Evolutionary conservation across 2,888 invertebrate genomes (phyloP), one percentile per base, ranked within the genome.

Genomic region (Allolobophora icterica): DNA sequence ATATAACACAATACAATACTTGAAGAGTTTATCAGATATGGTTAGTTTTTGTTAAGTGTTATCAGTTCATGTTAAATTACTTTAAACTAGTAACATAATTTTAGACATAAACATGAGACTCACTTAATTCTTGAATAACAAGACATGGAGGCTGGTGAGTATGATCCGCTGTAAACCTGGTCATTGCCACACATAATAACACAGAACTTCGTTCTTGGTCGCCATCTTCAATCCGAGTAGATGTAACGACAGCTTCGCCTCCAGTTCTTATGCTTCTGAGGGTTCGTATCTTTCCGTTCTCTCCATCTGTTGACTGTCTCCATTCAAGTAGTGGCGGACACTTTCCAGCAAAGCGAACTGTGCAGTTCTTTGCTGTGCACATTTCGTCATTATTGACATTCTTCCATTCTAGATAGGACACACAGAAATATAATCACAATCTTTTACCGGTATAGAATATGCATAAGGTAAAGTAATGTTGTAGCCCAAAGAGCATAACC

Each of bases 331-430:
- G 34, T 17, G 87, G 87, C 5, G 87, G 87, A 87, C 87, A 87
- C 17, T 38, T 34, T 4, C 87, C 87, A 87, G 87, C 34, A 24
- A 35, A 87, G 6, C 38, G 38, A 87, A 87, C 87, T 6, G 87
- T 87, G 87, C 87, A 87, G 87, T 87, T 87, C 87, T 38, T 87
- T 35, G 5, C 87, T 30, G 2, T n/a, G 71, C 71, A 71, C 71
- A 71, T n/a, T 71, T 71, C 71, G n/a, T n/a, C 71, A 71, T 71
- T 8, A 71, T 17, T 71, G 11, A 71, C n/a, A n/a, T n/a, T n/a
- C 71, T 71, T 71, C n/a, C 30, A 71, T n/a, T 71, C 71, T 71
- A 71, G 30, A 71, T 45, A 71, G 1, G 21, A 21, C 30, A n/a
- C 1, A 71, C 17, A 13, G 71, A n/a, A 71, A 71, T 1, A n/a